A percentile compares a stretch with the other conserved stretches of the same genome.
Evolutionary conservation across 2,888 invertebrate genomes (phyloP).

Genomic region (Drosophila gaucha): DNA sequence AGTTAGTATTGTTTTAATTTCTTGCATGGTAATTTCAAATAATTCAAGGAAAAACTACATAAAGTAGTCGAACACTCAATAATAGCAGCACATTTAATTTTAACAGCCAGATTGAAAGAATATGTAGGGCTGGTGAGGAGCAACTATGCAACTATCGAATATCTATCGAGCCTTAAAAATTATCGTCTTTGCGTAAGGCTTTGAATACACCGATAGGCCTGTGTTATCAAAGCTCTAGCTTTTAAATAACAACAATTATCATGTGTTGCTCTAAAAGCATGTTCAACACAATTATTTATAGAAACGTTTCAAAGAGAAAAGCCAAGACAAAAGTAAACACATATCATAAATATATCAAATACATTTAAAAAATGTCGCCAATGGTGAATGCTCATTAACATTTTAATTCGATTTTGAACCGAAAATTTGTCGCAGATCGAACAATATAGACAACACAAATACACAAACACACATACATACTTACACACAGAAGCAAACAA

Average conservation of each 20-base stretch:
- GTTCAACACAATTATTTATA: conserved; percentile 7
- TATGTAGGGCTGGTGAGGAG: neutral
- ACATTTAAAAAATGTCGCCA: neutral
- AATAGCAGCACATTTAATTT: neutral
- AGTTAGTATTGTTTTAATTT: neutral
- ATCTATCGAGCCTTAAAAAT: neutral
- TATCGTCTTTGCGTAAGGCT: conserved; percentile 3
- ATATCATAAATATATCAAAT: neutral
- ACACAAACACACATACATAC: neutral
- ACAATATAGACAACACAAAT: neutral
- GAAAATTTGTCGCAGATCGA: neutral
- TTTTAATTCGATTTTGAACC: conserved; percentile 4
- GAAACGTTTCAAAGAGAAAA: neutral
- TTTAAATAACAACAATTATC: conserved; percentile 20
- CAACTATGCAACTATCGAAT: neutral
- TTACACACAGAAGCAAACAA: neutral
- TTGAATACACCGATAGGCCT: neutral
- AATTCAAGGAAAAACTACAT: no score
- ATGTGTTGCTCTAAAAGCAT: neutral
- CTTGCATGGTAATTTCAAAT: neutral
- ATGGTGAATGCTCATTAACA: conserved; percentile 5
- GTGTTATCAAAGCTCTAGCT: conserved; percentile 5
- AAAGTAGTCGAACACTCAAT: neutral
- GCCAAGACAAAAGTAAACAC: neutral
- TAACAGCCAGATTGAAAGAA: neutral